Evolutionary conservation across 1,140 invertebrate genomes (phyloP).

Genomic region (Dolichoris vasculosae): DNA sequence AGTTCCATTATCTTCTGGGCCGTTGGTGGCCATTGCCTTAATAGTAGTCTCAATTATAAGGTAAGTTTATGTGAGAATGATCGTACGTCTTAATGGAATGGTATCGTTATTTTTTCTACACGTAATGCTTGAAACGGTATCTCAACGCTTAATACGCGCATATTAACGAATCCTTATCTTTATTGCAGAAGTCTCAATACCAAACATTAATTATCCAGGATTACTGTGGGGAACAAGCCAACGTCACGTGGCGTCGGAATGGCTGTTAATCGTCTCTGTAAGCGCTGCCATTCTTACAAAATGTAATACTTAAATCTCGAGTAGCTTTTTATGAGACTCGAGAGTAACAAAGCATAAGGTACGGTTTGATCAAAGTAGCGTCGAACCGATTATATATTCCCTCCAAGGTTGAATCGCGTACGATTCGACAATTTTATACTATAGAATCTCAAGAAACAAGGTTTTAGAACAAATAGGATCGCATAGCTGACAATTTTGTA

Average conservation of each 20-base stretch:
- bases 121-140: not conserved
- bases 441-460: conserved; percentile 36
- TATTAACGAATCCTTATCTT: conserved; percentile 52
- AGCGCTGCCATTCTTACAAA: conserved; percentile 19
- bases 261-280: conserved; percentile 58
- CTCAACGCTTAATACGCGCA: not conserved
- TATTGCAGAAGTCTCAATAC: conserved; percentile 79
- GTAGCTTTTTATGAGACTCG: not conserved
- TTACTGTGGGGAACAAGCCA: conserved; percentile 67
- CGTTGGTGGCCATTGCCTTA: conserved; percentile 70
- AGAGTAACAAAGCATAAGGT: not conserved
- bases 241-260: conserved; percentile 60
- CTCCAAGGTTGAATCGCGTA: conserved; percentile 40
- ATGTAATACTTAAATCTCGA: conserved; percentile 25
- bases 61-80: conserved; percentile 61
- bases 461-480: conserved; percentile 25
- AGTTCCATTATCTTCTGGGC: conserved; percentile 67
- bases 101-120: conserved; percentile 26
- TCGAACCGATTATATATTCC: conserved; percentile 47
- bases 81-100: conserved; percentile 36
- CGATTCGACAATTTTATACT: conserved; percentile 37
- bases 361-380: not conserved
- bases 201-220: conserved; percentile 82
- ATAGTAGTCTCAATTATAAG: conserved; percentile 67
- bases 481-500: conserved; percentile 43